These are phyloP conservation scores for Antidorcas marsupialis DNA, from an alignment of 2,113 vertebrate species.

Conservation along the genomic window DNA sequence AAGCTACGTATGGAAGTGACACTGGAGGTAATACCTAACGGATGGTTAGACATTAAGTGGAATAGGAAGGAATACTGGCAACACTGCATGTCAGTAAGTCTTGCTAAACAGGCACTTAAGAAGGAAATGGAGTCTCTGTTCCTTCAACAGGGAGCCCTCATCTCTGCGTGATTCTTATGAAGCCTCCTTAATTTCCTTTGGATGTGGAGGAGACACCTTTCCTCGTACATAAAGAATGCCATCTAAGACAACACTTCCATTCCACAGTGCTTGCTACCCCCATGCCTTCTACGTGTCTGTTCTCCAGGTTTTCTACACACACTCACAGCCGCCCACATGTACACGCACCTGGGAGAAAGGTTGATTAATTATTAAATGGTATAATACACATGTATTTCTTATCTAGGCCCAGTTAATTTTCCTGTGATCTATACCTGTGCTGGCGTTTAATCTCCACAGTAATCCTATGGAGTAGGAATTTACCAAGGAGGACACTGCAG, in stretches of 20 bases:
- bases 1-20: background rate
- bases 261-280: background rate
- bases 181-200: background rate
- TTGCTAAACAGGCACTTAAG: background rate
- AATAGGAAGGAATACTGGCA: no score
- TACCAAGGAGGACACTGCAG: background rate
- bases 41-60: no score
- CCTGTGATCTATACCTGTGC: background rate
- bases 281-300: background rate
- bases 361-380: background rate
- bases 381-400: background rate
- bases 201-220: background rate
- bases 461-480: background rate
- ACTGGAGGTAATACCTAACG: fast-evolving
- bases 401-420: background rate
- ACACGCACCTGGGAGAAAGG: background rate
- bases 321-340: background rate
- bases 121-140: background rate
- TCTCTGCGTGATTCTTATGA: background rate
- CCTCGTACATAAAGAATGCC: background rate
- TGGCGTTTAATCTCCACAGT: background rate
- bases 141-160: background rate
- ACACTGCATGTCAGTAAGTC: fast-evolving
- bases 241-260: background rate
- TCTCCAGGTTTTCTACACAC: background rate